A percentile compares a stretch with the other conserved stretches of the same genome.
Evolutionary conservation across 2,113 vertebrate genomes (phyloP).

Genomic region (Willisornis vidua): DNA sequence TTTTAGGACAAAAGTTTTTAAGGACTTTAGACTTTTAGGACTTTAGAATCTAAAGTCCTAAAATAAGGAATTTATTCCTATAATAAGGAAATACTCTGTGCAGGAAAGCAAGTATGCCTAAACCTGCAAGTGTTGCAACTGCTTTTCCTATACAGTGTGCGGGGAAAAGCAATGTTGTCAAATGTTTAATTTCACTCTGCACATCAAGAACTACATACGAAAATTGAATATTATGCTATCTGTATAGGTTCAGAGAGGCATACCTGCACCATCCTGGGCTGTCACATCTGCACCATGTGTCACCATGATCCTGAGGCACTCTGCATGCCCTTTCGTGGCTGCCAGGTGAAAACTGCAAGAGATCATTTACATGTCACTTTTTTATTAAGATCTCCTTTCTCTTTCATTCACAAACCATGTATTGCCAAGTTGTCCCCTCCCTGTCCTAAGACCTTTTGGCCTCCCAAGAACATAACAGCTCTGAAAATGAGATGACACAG

Average conservation of each 20-base stretch:
- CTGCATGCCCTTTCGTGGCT: constrained; percentile 84
- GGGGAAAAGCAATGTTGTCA: background rate
- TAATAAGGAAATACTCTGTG: background rate
- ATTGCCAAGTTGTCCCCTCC: background rate
- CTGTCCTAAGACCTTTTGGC: background rate
- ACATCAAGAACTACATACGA: background rate
- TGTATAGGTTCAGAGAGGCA: background rate
- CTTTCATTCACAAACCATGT: background rate
- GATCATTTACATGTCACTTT: background rate
- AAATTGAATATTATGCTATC: background rate
- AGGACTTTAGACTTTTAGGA: background rate
- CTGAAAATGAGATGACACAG: background rate
- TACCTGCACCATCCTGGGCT: constrained; percentile 88
- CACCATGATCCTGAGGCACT: constrained; percentile 89
- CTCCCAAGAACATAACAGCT: background rate
- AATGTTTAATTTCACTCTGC: background rate
- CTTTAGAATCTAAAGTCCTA: background rate
- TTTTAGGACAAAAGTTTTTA: background rate
- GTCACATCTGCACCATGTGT: constrained; percentile 89
- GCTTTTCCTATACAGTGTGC: fast-evolving
- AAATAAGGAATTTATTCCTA: no score
- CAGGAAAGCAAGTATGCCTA: background rate
- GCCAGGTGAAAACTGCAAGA: constrained; percentile 90
- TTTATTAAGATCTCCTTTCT: background rate
- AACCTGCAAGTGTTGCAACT: background rate